Percentiles rank a stretch among this genome's conserved stretches.
Evolutionary conservation across 2,113 vertebrate genomes (phyloP).

Genomic region (Psophia crepitans): DNA sequence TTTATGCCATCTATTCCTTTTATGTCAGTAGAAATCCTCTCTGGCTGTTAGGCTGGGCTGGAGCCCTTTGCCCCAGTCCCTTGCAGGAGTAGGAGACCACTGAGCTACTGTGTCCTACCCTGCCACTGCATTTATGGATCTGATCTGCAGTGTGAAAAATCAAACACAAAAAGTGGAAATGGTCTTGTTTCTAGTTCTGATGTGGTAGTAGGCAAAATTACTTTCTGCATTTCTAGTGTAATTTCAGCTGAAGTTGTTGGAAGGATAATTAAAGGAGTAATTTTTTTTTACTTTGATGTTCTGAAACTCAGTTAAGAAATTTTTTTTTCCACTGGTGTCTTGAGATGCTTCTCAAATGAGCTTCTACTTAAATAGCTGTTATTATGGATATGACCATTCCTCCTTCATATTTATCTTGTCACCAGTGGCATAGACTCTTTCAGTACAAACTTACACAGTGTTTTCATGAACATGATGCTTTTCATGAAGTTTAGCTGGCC

Average conservation of each 20-base stretch:
- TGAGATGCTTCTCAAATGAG: neutral
- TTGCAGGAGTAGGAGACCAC: neutral
- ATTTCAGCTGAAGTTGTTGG: neutral
- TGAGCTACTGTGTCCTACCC: neutral
- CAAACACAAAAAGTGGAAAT: neutral
- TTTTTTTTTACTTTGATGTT: neutral
- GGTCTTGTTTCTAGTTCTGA: neutral
- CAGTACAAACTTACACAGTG: neutral
- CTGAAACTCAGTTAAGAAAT: neutral
- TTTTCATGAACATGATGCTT: neutral
- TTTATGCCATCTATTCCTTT: neutral
- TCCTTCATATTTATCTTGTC: neutral
- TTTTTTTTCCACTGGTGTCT: neutral
- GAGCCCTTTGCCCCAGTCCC: neutral
- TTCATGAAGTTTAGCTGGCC: neutral
- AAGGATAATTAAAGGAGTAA: neutral
- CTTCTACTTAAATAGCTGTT: neutral
- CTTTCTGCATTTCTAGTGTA: neutral
- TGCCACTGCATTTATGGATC: neutral
- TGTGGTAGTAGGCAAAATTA: neutral
- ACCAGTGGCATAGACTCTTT: neutral
- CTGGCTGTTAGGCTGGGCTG: neutral
- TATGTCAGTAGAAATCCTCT: neutral
- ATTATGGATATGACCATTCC: neutral
- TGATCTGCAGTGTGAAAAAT: neutral